Evolutionary conservation across 2,888 invertebrate species (phyloP), one percentile per base, ranked within the genome.

Genomic region (Neoaliturus tenellus): DNA sequence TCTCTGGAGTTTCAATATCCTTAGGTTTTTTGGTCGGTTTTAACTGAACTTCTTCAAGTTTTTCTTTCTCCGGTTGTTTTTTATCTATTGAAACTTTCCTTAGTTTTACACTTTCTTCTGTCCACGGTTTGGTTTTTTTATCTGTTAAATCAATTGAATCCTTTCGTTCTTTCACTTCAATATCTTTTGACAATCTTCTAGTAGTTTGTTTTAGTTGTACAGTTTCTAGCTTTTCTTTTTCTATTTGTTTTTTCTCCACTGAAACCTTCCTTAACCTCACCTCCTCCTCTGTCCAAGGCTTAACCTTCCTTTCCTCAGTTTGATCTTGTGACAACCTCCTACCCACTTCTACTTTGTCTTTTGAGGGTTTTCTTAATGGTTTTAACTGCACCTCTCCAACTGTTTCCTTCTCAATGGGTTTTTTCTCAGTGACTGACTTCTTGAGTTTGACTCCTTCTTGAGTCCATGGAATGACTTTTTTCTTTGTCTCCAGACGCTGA

Each of bases 231-330:
- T 84, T 84, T 35, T 48, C 55, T 62, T 73, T 71, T 23, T 78
- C 78, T 10, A 67, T 91, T 90, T 85, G 92, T 92, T 33, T 87
- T 17, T 86, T 86, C 0, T 88, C 85, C 25, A 88, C 88, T 81
- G 88, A 88, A 0, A 89, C 85, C 86, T 89, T 90, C 83, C 90
- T 91, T 62, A 90, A 83, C 0, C 87, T 85, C 8, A 90, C 87
- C 85, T 89, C 89, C 86, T 90, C 90, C 84, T 90, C 89, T 0
- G 89, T 90, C 91, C 91, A 90, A 2, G 90, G 90, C 85, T 88
- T 85, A 28, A 84, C 82, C 33, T 80, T 85, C 44, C 80, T 58
- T 12, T 80, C 48, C 12, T 78, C 75, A 14, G 62, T 44, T 55
- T 69, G 48, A 41, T 82, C 55, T 58, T 73, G 48, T 58, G 81